Percentiles rank a stretch among this genome's conserved stretches.
phyloP scores from a whole-genome alignment of 2,888 invertebrate species.

The Eupithecia exiguata region DNA sequence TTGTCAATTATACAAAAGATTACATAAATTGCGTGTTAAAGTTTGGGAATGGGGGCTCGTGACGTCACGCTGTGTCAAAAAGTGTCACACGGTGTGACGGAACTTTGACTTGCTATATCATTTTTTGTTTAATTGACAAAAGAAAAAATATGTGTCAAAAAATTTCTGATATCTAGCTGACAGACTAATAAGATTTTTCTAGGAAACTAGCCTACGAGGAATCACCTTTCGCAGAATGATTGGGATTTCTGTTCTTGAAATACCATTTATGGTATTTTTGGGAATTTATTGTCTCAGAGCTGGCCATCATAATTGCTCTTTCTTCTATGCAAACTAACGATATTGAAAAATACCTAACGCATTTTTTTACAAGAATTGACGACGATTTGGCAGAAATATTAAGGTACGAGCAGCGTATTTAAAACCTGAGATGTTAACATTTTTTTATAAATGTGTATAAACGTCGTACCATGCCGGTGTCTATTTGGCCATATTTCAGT shows the following conservation, averaged over 20 bases:
- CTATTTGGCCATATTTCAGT: neutral
- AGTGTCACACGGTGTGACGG: too few relatives aligned
- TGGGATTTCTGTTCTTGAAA: neutral
- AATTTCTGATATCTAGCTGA: too few relatives aligned
- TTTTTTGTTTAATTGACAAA: too few relatives aligned
- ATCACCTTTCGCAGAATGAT: neutral
- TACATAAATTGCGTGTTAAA: too few relatives aligned
- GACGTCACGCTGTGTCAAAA: too few relatives aligned
- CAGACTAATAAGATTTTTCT: too few relatives aligned
- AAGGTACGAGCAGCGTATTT: neutral
- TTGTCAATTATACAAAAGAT: too few relatives aligned
- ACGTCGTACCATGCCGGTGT: too few relatives aligned
- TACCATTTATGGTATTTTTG: neutral
- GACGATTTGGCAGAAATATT: neutral
- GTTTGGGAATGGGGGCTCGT: too few relatives aligned
- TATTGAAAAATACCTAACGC: neutral
- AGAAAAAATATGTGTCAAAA: too few relatives aligned
- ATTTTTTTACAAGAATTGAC: neutral
- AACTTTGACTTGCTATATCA: too few relatives aligned
- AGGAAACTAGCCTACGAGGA: too few relatives aligned
- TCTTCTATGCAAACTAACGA: neutral
- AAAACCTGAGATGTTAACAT: neutral
- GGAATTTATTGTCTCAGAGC: neutral
- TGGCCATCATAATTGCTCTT: neutral
- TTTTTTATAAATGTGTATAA: neutral